Evolutionary conservation across 2,888 invertebrate genomes (phyloP), one percentile per base, ranked within the genome.

Genomic region (Agrochola lota): DNA sequence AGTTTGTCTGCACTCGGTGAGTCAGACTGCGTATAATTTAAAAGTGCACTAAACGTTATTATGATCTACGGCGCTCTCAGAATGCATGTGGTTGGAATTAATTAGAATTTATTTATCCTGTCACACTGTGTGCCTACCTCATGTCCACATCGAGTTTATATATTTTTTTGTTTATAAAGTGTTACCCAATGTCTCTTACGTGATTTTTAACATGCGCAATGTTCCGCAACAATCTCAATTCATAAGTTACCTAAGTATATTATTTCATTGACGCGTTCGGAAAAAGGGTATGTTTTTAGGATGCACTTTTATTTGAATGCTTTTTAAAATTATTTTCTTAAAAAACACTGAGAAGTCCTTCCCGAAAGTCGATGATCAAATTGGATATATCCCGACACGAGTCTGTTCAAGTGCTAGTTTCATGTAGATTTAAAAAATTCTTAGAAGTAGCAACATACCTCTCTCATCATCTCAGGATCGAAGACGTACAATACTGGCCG

Each of bases 401-500:
- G 43, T 43, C 26, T n/a, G 5, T 57, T 57, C 12, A n/a, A 12
- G n/a, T 57, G n/a, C 17, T 60, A 9, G 20, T 60, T 59, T 3
- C 17, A 0, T 26, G 0, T 30, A 60, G 1, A 60, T 60, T 30
- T 9, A 9, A 3, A 20, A 11, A 35, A n/a, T 11, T 40, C 0
- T 5, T 26, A 64, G 12, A 7, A 49, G 35, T 35, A 35, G 0
- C 2, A 59, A 57, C 90, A 77, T 88, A 96, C 96, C 94, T 96
- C 93, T 92, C 92, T 91, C 95, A 96, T 96, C 83, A 95, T 90
- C 52, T 95, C 95, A 60, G 96, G 96, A 71, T 96, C 94, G 85
- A 96, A 96, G 60, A 96, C 93, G 71, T 95, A 96, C 1, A 96
- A 92, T 60, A 95, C 96, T 0, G 96, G 94, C 0, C 96, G 91